These are phyloP conservation scores for Deilephila elpenor DNA, from an alignment of 2,888 invertebrate species.

Conservation along the genomic window DNA sequence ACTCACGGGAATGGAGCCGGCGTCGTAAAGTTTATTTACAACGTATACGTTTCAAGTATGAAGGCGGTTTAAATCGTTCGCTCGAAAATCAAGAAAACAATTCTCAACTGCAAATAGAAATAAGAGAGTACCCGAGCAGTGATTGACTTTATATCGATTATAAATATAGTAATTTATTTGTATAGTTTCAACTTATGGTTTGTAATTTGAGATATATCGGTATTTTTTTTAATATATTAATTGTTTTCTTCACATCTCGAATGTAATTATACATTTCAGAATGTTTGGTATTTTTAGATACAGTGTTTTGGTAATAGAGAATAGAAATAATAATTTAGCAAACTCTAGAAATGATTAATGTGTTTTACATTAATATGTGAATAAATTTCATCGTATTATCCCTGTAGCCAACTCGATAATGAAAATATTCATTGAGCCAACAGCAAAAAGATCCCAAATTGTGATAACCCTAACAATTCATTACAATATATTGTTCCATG, in stretches of 20 bases:
- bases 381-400: background rate
- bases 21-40: slow-evolving; percentile 53
- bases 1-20: slow-evolving; percentile 52
- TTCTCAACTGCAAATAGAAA: background rate
- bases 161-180: background rate
- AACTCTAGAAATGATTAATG: too few species aligned
- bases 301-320: too few species aligned
- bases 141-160: background rate
- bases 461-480: background rate
- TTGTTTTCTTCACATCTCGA: too few species aligned
- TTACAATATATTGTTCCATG: slow-evolving; percentile 3
- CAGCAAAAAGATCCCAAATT: background rate
- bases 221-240: too few species aligned
- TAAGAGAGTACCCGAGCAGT: background rate
- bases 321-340: too few species aligned
- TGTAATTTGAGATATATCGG: background rate
- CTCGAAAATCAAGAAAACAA: background rate
- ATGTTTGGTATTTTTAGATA: too few species aligned
- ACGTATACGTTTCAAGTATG: slow-evolving; percentile 34
- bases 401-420: background rate
- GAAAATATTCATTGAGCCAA: background rate
- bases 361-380: background rate
- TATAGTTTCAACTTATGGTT: background rate
- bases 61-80: background rate
- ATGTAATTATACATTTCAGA: too few species aligned